phyloP scores from a whole-genome alignment of 2,113 vertebrate genomes.

The Psilopogon haemacephalus region DNA sequence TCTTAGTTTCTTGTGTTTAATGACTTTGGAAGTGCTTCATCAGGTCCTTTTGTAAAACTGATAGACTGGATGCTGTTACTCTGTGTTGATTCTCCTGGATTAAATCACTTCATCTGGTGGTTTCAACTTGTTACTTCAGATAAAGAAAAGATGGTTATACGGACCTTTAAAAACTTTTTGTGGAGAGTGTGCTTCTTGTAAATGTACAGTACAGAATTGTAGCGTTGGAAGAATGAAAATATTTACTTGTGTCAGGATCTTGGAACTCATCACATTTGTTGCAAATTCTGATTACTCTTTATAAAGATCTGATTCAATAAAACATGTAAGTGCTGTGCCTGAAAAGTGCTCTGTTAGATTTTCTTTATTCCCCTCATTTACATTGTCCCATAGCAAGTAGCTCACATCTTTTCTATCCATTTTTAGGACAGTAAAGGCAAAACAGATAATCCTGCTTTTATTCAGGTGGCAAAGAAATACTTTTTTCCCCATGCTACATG shows the following conservation, averaged over 20 bases:
- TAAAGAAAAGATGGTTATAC: not conserved
- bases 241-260: not conserved
- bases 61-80: not conserved
- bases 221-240: not conserved
- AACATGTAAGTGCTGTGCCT: not conserved
- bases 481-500: not conserved
- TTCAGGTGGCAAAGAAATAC: not conserved
- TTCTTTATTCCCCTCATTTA: too few relatives aligned
- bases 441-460: not conserved
- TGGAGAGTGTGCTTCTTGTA: accelerated
- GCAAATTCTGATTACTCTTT: not conserved
- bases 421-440: not conserved
- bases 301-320: not conserved
- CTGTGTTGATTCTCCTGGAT: not conserved
- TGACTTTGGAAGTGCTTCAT: not conserved
- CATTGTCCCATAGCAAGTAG: not conserved
- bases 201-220: not conserved
- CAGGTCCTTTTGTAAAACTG: not conserved
- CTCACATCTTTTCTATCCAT: not conserved
- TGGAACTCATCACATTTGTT: not conserved
- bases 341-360: not conserved
- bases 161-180: not conserved
- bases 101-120: not conserved
- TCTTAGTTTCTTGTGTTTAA: not conserved
- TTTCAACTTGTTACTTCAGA: not conserved